A percentile compares a stretch with the other conserved stretches of the same genome.
Conservation (phyloP, 2,113 vertebrate genomes). For the Antechinus flavipes region DNA sequence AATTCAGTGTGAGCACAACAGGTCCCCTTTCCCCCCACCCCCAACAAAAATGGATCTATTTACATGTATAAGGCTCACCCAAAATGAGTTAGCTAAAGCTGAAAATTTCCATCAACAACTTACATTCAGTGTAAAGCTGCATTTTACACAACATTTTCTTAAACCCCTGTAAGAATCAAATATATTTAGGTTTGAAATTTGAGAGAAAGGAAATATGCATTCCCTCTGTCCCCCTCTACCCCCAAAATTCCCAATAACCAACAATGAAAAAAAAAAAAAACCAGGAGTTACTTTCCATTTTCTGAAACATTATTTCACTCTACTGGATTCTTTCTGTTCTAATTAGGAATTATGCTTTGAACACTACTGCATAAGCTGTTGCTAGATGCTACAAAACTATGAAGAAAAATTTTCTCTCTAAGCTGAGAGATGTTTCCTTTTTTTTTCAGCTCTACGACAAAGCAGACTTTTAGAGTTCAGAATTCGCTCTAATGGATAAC, state of each 20-base stretch:
- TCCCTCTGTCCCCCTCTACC: background rate
- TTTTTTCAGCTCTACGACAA: background rate
- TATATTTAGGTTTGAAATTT: slow-evolving; percentile 43
- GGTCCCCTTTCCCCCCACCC: slow-evolving; percentile 73
- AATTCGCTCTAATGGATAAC: slow-evolving; percentile 34
- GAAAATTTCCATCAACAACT: slow-evolving; percentile 81
- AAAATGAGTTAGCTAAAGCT: slow-evolving; percentile 83
- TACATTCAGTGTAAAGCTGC: slow-evolving; percentile 87
- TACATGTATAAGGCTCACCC: slow-evolving; percentile 83
- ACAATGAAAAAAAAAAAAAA: background rate
- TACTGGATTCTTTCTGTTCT: slow-evolving; percentile 41
- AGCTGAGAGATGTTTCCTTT: background rate
- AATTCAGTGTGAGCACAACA: slow-evolving; percentile 88
- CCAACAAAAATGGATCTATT: slow-evolving; percentile 82
- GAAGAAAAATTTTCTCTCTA: background rate
- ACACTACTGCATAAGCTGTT: slow-evolving; percentile 40
- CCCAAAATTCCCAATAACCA: background rate
- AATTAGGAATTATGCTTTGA: slow-evolving; percentile 50
- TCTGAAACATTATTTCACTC: background rate
- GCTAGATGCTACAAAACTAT: background rate
- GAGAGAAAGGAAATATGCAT: slow-evolving; percentile 45
- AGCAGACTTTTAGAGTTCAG: background rate
- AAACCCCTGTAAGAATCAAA: slow-evolving; percentile 77
- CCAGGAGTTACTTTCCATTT: slow-evolving; percentile 28
- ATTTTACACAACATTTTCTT: slow-evolving; percentile 89